Percentiles rank a stretch among this genome's conserved stretches.
Evolutionary conservation across 2,797 vertebrate species (phyloP).

Genomic region (Paratrypauchen microcephalus): DNA sequence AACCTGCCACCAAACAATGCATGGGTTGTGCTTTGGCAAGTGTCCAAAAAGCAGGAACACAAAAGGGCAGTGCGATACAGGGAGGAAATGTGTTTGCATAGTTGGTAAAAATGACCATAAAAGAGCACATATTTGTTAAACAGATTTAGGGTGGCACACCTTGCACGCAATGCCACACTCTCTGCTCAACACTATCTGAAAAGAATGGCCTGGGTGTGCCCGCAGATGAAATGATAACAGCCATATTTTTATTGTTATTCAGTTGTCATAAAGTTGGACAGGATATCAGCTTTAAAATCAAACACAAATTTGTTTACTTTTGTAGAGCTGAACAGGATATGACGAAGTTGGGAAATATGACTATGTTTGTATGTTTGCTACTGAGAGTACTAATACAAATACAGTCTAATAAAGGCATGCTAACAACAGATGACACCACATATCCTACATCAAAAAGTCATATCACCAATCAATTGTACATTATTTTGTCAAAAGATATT

Average conservation of each 20-base stretch:
- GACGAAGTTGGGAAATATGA: constrained; percentile 42
- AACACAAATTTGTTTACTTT: constrained; percentile 43
- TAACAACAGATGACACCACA: not conserved
- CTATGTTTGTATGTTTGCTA: not conserved
- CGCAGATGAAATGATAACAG: constrained; percentile 51
- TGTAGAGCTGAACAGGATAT: constrained; percentile 21
- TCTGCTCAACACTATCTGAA: constrained; percentile 37
- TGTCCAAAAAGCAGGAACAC: constrained; percentile 56
- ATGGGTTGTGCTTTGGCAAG: constrained; percentile 61
- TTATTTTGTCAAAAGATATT: not conserved
- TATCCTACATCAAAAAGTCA: not conserved
- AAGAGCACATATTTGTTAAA: constrained; percentile 80
- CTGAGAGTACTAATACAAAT: not conserved
- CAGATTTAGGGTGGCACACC: constrained; percentile 73
- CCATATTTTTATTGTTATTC: too few species aligned
- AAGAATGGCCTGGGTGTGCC: constrained; percentile 68
- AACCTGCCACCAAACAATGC: constrained; percentile 67
- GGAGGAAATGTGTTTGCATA: constrained; percentile 78
- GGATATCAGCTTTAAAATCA: constrained; percentile 32
- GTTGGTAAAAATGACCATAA: constrained; percentile 79
- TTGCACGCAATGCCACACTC: constrained; percentile 67
- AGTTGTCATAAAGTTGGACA: constrained; percentile 2
- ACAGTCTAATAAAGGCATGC: not conserved
- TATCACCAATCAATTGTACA: not conserved
- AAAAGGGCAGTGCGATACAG: constrained; percentile 55